Percentiles rank a stretch among this genome's conserved stretches.
Evolutionary conservation across 2,888 invertebrate genomes (phyloP).

Genomic region (Eupithecia vulgata): DNA sequence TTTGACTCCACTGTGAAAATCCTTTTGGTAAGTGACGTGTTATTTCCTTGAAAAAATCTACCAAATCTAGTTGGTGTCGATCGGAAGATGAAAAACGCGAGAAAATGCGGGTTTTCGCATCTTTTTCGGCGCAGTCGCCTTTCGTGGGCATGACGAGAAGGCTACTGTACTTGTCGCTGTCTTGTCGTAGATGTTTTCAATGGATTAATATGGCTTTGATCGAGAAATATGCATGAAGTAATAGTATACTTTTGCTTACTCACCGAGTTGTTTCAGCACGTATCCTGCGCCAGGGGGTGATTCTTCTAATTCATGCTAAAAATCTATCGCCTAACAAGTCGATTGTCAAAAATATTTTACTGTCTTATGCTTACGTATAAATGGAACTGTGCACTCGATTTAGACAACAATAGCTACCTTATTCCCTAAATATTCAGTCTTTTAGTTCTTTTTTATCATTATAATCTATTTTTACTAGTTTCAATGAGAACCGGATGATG

Average conservation of each 20-base stretch:
- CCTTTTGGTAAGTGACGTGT: conserved; percentile 33
- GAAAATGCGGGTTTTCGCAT: conserved; percentile 37
- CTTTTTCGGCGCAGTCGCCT: conserved; percentile 22
- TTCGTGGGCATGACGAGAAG: conserved; percentile 4
- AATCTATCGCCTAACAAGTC: conserved; percentile 54
- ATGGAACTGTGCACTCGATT: conserved; percentile 64
- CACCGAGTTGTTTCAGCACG: conserved; percentile 32
- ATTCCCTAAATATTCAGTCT: conserved; percentile 63
- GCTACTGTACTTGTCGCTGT: not conserved
- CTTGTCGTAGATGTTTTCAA: not conserved
- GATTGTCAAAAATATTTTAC: conserved; percentile 62
- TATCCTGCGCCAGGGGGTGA: conserved; percentile 36
- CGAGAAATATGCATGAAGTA: not conserved
- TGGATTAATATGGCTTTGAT: not conserved
- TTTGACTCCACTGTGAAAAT: conserved; percentile 28
- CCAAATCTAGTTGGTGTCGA: conserved; percentile 66
- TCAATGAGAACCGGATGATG: conserved; percentile 66
- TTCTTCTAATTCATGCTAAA: conserved; percentile 64
- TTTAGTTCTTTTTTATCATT: conserved; percentile 63
- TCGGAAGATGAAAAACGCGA: conserved; percentile 33
- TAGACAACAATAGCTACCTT: conserved; percentile 60
- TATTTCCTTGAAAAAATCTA: conserved; percentile 28
- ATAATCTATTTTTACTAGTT: conserved; percentile 65
- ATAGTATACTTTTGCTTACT: conserved; percentile 38
- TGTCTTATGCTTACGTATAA: conserved; percentile 71